Conservation (phyloP, 2,888 invertebrate genomes). For the Heteropelma amictum region DNA sequence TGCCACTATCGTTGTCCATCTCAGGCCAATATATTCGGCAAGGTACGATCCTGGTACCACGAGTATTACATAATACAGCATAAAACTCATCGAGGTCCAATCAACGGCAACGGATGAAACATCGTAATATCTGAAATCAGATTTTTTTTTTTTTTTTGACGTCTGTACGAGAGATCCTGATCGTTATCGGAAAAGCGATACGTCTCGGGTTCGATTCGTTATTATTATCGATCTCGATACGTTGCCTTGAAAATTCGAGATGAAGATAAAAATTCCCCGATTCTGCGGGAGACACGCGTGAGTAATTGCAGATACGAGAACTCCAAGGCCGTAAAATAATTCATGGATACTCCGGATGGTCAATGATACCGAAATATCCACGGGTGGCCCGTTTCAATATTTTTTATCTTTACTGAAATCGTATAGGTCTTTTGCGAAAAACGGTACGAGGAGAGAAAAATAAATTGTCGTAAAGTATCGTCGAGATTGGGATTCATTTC, state of each 20-base stretch:
- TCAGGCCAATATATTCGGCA: constrained; percentile 79
- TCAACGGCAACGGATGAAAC: constrained; percentile 79
- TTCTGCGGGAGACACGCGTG: background rate
- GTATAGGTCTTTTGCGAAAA: too few relatives aligned
- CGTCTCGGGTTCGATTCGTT: too few relatives aligned
- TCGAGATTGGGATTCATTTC: too few relatives aligned
- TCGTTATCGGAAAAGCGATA: background rate
- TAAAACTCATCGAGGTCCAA: constrained; percentile 84
- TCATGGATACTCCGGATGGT: background rate
- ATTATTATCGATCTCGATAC: background rate
- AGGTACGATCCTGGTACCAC: constrained; percentile 81
- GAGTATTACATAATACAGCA: constrained; percentile 83
- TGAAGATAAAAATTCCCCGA: background rate
- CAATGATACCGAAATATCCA: background rate
- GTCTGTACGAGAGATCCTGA: background rate
- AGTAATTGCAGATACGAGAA: background rate
- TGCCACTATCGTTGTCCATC: constrained; percentile 79
- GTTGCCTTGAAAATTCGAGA: background rate
- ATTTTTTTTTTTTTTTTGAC: background rate
- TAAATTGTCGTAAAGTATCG: too few relatives aligned
- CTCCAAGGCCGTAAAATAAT: background rate
- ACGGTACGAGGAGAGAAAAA: too few relatives aligned
- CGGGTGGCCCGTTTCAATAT: too few relatives aligned
- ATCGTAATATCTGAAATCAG: constrained; percentile 73
- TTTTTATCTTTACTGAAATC: too few relatives aligned